Evolutionary conservation across 2,113 vertebrate species (phyloP).

Genomic region (Butorides virescens): DNA sequence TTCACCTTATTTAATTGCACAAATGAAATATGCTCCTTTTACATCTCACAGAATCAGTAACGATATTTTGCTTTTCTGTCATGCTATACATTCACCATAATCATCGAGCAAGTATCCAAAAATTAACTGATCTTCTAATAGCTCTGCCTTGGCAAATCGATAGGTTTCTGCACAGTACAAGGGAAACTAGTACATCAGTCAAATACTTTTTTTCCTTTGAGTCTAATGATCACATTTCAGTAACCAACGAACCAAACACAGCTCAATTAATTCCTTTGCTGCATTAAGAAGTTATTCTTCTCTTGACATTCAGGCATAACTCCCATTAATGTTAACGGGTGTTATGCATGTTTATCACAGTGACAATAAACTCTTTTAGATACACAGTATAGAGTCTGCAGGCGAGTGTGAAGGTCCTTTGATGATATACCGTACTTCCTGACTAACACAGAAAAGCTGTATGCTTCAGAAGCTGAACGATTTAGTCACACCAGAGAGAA

Average conservation of each 20-base stretch:
- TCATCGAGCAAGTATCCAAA: background rate
- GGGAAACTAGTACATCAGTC: background rate
- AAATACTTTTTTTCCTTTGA: background rate
- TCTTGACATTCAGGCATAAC: background rate
- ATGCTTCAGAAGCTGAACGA: background rate
- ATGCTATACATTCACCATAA: background rate
- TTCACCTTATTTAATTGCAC: background rate
- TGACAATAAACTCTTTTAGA: background rate
- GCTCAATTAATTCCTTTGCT: slow-evolving; percentile 17
- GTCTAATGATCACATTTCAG: slow-evolving; percentile 13
- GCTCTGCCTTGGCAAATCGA: background rate
- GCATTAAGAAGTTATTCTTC: background rate
- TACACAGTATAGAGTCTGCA: background rate
- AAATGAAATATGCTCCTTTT: background rate
- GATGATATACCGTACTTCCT: background rate
- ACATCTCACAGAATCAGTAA: background rate
- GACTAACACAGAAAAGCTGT: background rate
- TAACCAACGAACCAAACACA: background rate
- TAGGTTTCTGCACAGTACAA: background rate
- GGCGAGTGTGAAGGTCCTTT: background rate
- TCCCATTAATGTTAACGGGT: background rate
- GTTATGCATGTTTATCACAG: background rate
- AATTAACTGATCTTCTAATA: background rate
- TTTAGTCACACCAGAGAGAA: background rate
- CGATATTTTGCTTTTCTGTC: background rate